phyloP scores from a whole-genome alignment of 2,888 invertebrate species.

The Calliphora vomitoria region DNA sequence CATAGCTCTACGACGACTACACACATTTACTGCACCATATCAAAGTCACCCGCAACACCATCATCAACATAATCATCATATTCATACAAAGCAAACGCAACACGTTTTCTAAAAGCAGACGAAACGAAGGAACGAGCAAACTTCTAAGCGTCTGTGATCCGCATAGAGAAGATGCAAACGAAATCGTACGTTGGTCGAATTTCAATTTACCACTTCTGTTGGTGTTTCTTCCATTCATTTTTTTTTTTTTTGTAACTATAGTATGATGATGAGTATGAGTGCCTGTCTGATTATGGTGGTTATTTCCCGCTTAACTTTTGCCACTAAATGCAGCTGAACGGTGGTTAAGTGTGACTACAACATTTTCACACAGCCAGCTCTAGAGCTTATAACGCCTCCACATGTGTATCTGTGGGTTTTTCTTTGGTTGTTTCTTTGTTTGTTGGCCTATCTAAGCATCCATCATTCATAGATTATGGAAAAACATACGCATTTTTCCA shows the following conservation, averaged over 20 bases:
- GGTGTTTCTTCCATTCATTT: not conserved
- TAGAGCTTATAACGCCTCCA: slow-evolving; percentile 52
- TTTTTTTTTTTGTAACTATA: not conserved
- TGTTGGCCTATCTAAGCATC: slow-evolving; percentile 1
- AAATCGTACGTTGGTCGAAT: slow-evolving; percentile 68
- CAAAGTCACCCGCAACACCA: slow-evolving; percentile 66
- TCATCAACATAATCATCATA: slow-evolving; percentile 25
- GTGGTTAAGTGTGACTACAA: slow-evolving; percentile 44
- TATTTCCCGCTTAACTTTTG: slow-evolving; percentile 58
- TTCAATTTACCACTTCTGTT: slow-evolving; percentile 67
- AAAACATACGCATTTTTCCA: not conserved
- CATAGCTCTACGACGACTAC: not conserved
- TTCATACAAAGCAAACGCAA: slow-evolving; percentile 50
- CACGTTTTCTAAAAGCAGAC: slow-evolving; percentile 51
- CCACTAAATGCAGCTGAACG: slow-evolving; percentile 47
- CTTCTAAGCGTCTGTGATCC: slow-evolving; percentile 48
- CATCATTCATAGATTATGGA: slow-evolving; percentile 34
- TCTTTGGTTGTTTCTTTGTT: slow-evolving; percentile 15
- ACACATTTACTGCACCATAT: slow-evolving; percentile 20
- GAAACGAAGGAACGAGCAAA: slow-evolving; percentile 1
- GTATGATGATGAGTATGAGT: not conserved
- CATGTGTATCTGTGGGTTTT: slow-evolving; percentile 17
- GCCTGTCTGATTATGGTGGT: slow-evolving; percentile 53
- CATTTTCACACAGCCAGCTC: not conserved
- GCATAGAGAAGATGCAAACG: slow-evolving; percentile 58